Conservation (phyloP, 2,888 invertebrate genomes). For the Athrips mouffetella region DNA sequence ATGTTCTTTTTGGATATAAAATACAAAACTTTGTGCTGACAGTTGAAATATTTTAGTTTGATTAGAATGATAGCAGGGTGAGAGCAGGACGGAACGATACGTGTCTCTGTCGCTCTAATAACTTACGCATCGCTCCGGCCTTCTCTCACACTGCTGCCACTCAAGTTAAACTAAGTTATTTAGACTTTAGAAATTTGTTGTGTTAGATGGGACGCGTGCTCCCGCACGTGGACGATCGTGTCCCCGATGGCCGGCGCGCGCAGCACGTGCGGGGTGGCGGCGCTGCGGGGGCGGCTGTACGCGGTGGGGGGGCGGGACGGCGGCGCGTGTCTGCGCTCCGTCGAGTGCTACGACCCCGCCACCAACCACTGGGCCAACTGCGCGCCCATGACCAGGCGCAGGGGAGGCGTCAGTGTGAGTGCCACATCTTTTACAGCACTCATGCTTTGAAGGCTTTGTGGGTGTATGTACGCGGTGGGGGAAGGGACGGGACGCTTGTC, state of each 20-base stretch:
- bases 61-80: too few species aligned
- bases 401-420: constrained; percentile 92
- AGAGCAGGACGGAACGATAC: too few species aligned
- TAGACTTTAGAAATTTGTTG: too few species aligned
- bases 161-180: too few species aligned
- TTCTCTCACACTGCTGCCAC: too few species aligned
- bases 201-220: constrained; percentile 93
- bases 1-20: too few species aligned
- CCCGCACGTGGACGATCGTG: constrained; percentile 93
- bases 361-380: constrained; percentile 88
- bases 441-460: too few species aligned
- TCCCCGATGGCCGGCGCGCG: constrained; percentile 93
- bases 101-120: too few species aligned
- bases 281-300: constrained; percentile 89
- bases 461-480: too few species aligned
- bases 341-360: constrained; percentile 90
- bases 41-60: too few species aligned
- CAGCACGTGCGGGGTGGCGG: constrained; percentile 94
- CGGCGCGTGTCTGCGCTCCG: constrained; percentile 91
- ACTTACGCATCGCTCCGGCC: too few species aligned
- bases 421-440: not conserved
- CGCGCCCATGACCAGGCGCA: constrained; percentile 90
- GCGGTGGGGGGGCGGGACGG: constrained; percentile 96
- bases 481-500: not conserved
- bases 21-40: too few species aligned